A percentile compares a stretch with the other conserved stretches of the same genome.
phyloP scores from a whole-genome alignment of 2,113 vertebrate genomes.

The Seriola rivoliana region DNA sequence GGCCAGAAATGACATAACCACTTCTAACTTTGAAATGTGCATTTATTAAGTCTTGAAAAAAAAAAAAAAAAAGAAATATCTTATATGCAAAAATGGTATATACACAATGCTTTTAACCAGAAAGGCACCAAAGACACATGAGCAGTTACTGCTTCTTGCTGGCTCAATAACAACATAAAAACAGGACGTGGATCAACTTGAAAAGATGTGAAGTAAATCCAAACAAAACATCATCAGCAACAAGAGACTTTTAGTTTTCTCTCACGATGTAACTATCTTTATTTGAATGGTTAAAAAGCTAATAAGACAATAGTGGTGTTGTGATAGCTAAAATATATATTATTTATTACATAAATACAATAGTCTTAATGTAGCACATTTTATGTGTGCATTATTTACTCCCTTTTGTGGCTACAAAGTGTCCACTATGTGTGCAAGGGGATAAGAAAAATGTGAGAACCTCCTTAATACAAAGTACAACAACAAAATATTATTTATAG shows the following conservation, averaged over 20 bases:
- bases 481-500: constrained; percentile 60
- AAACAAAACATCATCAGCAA: constrained; percentile 47
- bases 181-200: constrained; percentile 25
- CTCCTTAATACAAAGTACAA: constrained; percentile 60
- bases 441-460: constrained; percentile 39
- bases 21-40: constrained; percentile 74
- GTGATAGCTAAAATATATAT: constrained; percentile 86
- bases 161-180: constrained; percentile 53
- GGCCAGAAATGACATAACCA: constrained; percentile 61
- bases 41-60: constrained; percentile 78
- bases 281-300: constrained; percentile 79
- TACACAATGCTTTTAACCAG: constrained; percentile 75
- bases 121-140: constrained; percentile 81
- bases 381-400: constrained; percentile 62
- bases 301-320: constrained; percentile 87
- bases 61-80: constrained; percentile 31
- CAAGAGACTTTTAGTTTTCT: constrained; percentile 51
- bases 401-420: constrained; percentile 71
- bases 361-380: constrained; percentile 68
- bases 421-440: constrained; percentile 70
- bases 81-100: constrained; percentile 73
- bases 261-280: constrained; percentile 67
- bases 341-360: constrained; percentile 85
- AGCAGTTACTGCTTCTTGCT: constrained; percentile 55
- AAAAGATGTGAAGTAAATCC: constrained; percentile 39